Conservation (phyloP, 1,140 invertebrate genomes). For the Teleogryllus occipitalis region DNA sequence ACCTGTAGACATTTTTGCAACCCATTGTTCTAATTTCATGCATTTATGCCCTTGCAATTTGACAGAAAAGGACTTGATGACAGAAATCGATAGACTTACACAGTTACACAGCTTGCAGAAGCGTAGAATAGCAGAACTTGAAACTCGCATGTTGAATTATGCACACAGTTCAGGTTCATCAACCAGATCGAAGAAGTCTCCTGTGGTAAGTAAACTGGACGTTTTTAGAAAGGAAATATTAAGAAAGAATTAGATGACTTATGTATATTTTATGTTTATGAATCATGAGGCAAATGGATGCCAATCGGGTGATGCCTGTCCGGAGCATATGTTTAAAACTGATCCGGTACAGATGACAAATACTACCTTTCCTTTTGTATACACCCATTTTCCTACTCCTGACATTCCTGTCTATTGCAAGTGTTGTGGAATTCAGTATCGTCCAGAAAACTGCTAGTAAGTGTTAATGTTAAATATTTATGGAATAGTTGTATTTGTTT, state of each 20-base stretch:
- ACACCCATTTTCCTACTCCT: too few relatives aligned
- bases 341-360: too few relatives aligned
- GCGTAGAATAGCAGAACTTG: conserved; percentile 38
- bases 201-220: neutral
- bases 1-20: neutral
- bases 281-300: too few relatives aligned
- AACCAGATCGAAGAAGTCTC: neutral
- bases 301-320: too few relatives aligned
- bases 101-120: conserved; percentile 35
- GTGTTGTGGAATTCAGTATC: neutral
- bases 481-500: too few relatives aligned
- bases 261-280: neutral
- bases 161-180: neutral
- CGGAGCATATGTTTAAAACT: neutral
- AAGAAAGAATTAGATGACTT: neutral
- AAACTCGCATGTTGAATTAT: conserved; percentile 26
- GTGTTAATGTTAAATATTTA: neutral
- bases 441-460: neutral
- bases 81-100: conserved; percentile 39
- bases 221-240: neutral
- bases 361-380: too few relatives aligned
- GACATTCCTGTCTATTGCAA: neutral
- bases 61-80: conserved; percentile 41
- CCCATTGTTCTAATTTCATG: neutral
- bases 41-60: conserved; percentile 20